Evolutionary conservation across 2,888 invertebrate species (phyloP).

Genomic region (Epirrhoe alternata): DNA sequence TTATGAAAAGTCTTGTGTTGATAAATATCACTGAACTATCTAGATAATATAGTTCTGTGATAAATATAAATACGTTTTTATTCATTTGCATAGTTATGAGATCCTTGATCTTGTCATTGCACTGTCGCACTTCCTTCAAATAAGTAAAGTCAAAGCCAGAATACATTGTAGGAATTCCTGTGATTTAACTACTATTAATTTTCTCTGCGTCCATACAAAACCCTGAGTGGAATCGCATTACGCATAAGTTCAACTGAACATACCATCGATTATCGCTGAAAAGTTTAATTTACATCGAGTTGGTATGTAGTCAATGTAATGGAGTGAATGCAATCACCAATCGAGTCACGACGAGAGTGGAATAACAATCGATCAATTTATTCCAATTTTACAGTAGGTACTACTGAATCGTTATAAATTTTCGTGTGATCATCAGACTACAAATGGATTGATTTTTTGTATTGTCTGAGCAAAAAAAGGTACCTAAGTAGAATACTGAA

Average conservation of each 20-base stretch:
- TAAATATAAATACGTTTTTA: too few relatives aligned
- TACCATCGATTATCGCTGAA: slow-evolving; percentile 1
- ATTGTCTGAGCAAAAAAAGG: background rate
- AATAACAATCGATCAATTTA: background rate
- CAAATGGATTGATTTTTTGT: background rate
- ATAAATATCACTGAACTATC: too few relatives aligned
- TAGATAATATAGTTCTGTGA: too few relatives aligned
- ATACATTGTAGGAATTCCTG: too few relatives aligned
- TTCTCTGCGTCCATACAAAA: background rate
- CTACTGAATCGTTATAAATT: background rate
- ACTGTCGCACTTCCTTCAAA: too few relatives aligned
- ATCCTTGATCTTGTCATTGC: too few relatives aligned
- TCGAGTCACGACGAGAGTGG: background rate
- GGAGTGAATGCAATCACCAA: background rate
- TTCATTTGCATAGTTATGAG: too few relatives aligned
- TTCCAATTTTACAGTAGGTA: background rate
- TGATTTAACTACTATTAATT: background rate
- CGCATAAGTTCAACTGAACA: background rate
- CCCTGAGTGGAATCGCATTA: background rate
- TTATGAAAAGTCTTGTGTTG: too few relatives aligned
- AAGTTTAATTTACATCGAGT: slow-evolving; percentile 4
- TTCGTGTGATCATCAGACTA: background rate
- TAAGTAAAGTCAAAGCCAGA: too few relatives aligned
- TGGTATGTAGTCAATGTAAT: background rate
- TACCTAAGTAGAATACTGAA: too few relatives aligned